A percentile compares a stretch with the other conserved stretches of the same genome.
These are phyloP conservation scores for Acanthurus lineatus DNA, from an alignment of 2,797 vertebrate genomes.

Conservation along the genomic window DNA sequence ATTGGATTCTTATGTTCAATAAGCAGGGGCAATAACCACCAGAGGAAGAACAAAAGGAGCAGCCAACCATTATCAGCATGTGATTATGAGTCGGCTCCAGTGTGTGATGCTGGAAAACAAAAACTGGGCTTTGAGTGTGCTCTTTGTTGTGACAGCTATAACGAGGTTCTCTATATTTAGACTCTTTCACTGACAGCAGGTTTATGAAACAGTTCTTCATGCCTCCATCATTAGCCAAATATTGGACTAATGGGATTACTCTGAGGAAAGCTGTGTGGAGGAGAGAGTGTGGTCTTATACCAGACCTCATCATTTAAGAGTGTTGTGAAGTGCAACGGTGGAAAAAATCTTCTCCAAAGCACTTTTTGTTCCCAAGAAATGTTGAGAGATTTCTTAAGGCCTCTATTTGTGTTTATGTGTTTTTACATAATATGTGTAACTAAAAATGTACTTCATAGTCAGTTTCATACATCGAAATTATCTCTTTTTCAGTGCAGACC, in stretches of 20 bases:
- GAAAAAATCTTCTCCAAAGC: background rate
- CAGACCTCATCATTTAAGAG: slow-evolving; percentile 41
- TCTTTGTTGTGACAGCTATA: slow-evolving; percentile 57
- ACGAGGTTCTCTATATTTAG: slow-evolving; percentile 64
- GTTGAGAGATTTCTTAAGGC: background rate
- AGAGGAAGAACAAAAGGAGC: slow-evolving; percentile 59
- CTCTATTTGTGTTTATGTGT: background rate
- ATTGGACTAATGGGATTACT: slow-evolving; percentile 29
- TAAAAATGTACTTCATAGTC: no score
- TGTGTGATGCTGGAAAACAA: slow-evolving; percentile 53
- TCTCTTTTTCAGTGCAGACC: background rate
- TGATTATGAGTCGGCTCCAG: slow-evolving; percentile 49
- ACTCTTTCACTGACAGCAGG: slow-evolving; percentile 35
- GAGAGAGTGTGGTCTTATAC: slow-evolving; percentile 41
- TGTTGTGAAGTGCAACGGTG: slow-evolving; percentile 2
- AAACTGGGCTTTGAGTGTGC: slow-evolving; percentile 41
- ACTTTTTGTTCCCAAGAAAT: background rate
- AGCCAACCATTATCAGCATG: slow-evolving; percentile 39
- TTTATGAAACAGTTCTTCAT: slow-evolving; percentile 56
- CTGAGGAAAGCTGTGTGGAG: slow-evolving; percentile 34
- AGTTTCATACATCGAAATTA: background rate
- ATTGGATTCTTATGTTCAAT: slow-evolving; percentile 42
- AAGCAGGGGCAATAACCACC: slow-evolving; percentile 21
- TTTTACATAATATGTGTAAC: background rate
- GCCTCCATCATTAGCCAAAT: slow-evolving; percentile 41